Evolutionary conservation across 2,888 invertebrate genomes (phyloP).

Genomic region (Nymphalis urticae): DNA sequence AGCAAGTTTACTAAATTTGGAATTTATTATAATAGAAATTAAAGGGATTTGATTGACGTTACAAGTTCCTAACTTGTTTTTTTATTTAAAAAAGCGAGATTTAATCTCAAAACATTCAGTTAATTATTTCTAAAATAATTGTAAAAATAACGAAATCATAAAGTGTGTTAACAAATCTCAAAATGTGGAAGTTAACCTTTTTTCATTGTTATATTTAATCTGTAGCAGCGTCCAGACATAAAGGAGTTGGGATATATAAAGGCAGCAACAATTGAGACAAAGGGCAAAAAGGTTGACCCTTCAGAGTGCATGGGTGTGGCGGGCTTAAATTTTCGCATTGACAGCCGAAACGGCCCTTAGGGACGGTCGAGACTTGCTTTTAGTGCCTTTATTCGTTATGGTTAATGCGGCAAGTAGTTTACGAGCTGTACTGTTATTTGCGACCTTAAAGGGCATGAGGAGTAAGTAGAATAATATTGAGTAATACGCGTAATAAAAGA

Average conservation of each 20-base stretch:
- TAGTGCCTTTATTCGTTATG: constrained; percentile 81
- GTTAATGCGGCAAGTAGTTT: constrained; percentile 79
- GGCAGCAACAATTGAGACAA: constrained; percentile 73
- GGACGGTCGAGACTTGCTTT: constrained; percentile 75
- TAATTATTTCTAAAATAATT: too few relatives aligned
- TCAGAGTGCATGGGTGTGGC: constrained; percentile 79
- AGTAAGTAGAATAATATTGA: constrained; percentile 24
- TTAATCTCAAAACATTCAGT: too few relatives aligned
- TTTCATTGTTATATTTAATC: constrained; percentile 36
- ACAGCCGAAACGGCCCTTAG: constrained; percentile 79
- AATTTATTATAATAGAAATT: not conserved
- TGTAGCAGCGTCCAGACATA: constrained; percentile 42
- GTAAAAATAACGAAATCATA: too few relatives aligned
- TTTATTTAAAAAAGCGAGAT: too few relatives aligned
- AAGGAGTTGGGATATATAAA: constrained; percentile 46
- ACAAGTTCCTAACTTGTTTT: too few relatives aligned
- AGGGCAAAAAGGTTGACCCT: constrained; percentile 77
- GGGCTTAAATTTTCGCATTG: constrained; percentile 80
- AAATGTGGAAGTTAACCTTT: constrained; percentile 16
- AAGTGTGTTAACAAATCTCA: not conserved
- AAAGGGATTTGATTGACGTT: too few relatives aligned
- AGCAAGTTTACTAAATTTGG: not conserved
- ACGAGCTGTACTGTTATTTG: constrained; percentile 75
- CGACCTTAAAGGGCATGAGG: constrained; percentile 57
- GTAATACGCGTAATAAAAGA: constrained; percentile 20